Base-by-base conservation (phyloP, 2,888 invertebrate genomes). In the Cryptocheilus praepositus region DNA sequence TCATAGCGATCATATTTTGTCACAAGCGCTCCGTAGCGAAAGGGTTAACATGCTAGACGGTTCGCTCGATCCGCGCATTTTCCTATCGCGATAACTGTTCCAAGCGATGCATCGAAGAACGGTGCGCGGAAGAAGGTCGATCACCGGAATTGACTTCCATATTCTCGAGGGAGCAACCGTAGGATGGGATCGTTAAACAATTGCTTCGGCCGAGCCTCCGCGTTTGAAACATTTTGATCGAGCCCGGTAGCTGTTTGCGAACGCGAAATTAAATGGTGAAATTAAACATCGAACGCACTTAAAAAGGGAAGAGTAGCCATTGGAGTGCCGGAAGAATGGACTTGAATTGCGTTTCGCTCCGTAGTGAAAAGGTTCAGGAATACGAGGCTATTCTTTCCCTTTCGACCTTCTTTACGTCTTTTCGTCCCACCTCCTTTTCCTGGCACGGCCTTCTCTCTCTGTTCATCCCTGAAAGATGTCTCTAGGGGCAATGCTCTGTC, bases 271-370 rank as follows among this genome's bases (percentile, higher is more conserved):
- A 66, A 60, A 51, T 54, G 59, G 46, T 19, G 52, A 61, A 77
- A 77, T 77, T 77, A 77, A 77, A 62, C 55, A 45, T 54, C 19
- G 52, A 54, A 60, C 46, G 56, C 58, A 56, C 52, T 53, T 62
- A 57, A 59, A 64, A 25, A 3, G 15, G 44, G 11, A 36, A 44
- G 43, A 11, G 18, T 36, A 18, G 73, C 28, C 46, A 60, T 74
- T 65, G 53, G 65, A 70, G 65, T 66, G 66, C 61, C 63, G 61
- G 67, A 79, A 70, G 76, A 68, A 79, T 68, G 60, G 61, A 62
- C 49, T 56, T 60, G 58, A 74, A 79, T 78, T 71, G 74, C 70
- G 58, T 60, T 55, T 59, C 64, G 57, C 56, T 68, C 66, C 54
- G 46, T 77, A 61, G 65, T 25, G 19, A 55, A 55, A 18, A 44